Evolutionary conservation across 2,797 vertebrate species (phyloP).

Genomic region (Coregonus ussuriensis): DNA sequence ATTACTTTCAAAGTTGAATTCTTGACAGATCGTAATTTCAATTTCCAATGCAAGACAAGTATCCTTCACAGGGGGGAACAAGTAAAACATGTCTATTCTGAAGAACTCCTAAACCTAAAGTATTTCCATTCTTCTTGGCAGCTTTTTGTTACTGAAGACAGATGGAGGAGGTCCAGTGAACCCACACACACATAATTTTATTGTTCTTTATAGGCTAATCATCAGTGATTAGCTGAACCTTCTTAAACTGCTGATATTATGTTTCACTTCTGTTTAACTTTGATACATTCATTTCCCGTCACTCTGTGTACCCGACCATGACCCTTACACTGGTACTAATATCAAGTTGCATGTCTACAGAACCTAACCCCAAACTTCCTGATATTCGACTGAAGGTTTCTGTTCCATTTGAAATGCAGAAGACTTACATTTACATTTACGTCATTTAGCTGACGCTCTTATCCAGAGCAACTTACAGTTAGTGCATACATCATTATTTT

Average conservation of each 20-base stretch:
- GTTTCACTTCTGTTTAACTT: background rate
- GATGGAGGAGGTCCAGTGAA: background rate
- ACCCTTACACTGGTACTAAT: background rate
- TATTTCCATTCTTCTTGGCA: background rate
- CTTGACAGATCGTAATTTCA: background rate
- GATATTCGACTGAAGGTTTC: background rate
- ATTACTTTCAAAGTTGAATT: background rate
- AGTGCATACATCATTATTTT: too few relatives aligned
- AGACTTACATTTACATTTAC: background rate
- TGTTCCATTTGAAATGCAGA: background rate
- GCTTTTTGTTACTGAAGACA: background rate
- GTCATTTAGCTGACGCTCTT: too few relatives aligned
- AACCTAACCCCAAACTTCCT: background rate
- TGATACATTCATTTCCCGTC: background rate
- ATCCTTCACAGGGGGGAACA: background rate
- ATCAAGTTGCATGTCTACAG: background rate
- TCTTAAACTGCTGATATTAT: constrained; percentile 57
- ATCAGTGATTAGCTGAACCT: constrained; percentile 23
- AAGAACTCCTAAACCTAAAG: background rate
- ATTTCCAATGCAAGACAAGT: background rate
- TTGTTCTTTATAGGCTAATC: background rate
- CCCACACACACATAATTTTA: background rate
- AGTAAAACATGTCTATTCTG: background rate
- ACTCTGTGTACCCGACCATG: background rate
- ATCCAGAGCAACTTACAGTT: too few relatives aligned